These are phyloP conservation scores for Melieria crassipennis DNA, from an alignment of 2,888 invertebrate genomes.

Conservation along the genomic window DNA sequence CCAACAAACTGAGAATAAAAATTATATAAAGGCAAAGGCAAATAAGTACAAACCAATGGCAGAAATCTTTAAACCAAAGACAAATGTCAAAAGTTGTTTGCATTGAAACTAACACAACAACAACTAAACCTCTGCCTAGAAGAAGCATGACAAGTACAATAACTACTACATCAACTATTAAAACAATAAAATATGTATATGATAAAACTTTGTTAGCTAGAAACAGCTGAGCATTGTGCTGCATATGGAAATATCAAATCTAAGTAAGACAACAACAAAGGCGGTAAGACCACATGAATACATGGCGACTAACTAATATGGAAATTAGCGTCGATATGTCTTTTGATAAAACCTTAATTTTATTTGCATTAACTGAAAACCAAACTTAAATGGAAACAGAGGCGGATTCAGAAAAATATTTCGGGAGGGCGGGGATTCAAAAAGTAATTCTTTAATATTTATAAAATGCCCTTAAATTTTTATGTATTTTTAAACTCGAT, in stretches of 20 bases:
- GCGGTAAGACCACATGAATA: background rate
- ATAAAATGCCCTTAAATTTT: too few relatives aligned
- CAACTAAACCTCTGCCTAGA: background rate
- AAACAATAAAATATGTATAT: background rate
- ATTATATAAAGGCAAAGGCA: background rate
- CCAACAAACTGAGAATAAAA: too few relatives aligned
- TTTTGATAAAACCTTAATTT: background rate
- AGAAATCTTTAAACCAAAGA: background rate
- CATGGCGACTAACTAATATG: background rate
- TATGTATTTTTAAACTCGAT: too few relatives aligned
- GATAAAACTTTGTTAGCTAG: background rate
- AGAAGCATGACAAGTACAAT: background rate
- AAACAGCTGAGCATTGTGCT: background rate
- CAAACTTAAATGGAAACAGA: background rate
- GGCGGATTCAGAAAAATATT: too few relatives aligned
- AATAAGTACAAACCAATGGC: background rate
- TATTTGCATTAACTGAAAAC: background rate
- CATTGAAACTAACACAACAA: background rate
- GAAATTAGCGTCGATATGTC: background rate
- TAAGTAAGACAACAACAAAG: background rate
- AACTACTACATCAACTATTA: background rate
- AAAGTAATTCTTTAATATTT: too few relatives aligned
- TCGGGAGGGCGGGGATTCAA: too few relatives aligned
- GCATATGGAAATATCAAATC: too few relatives aligned
- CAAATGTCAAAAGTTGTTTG: background rate